Percentiles rank a stretch among this genome's conserved stretches.
phyloP scores from a whole-genome alignment of 2,888 invertebrate genomes.

The Drosophila leonis region DNA sequence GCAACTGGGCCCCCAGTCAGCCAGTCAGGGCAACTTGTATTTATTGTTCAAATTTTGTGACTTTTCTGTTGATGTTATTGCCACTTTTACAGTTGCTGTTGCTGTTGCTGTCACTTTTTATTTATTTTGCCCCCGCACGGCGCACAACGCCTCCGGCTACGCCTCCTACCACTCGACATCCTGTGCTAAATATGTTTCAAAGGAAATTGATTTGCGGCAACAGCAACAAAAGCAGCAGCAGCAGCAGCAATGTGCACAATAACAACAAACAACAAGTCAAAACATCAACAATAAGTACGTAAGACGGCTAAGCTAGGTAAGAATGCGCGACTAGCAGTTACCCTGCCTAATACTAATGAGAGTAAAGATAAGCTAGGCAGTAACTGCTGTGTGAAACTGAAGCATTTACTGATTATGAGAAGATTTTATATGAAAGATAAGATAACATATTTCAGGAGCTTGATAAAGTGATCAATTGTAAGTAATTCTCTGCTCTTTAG shows the following conservation, averaged over 20 bases:
- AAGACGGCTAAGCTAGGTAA: not conserved
- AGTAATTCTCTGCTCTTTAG: too few relatives aligned
- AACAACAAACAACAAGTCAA: constrained; percentile 30
- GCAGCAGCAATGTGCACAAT: constrained; percentile 8
- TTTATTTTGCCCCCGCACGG: constrained; percentile 18
- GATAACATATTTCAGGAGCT: too few relatives aligned
- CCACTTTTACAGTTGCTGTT: constrained; percentile 11
- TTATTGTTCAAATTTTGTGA: constrained; percentile 57
- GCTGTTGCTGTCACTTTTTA: constrained; percentile 15
- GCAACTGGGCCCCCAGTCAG: constrained; percentile 16
- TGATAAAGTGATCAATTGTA: too few relatives aligned
- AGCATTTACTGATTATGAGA: not conserved
- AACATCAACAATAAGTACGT: constrained; percentile 23
- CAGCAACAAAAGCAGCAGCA: constrained; percentile 28
- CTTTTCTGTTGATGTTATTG: constrained; percentile 32
- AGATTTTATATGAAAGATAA: not conserved
- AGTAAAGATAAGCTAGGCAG: not conserved
- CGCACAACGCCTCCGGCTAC: constrained; percentile 2
- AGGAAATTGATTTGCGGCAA: constrained; percentile 75
- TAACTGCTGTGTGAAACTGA: not conserved
- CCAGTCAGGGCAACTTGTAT: constrained; percentile 31
- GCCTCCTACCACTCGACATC: constrained; percentile 35
- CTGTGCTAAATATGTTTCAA: constrained; percentile 75
- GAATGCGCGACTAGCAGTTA: constrained; percentile 12
- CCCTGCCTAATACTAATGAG: not conserved